Evolutionary conservation across 2,888 invertebrate genomes (phyloP), one percentile per base, ranked within the genome.

Genomic region (Melolontha melolontha): DNA sequence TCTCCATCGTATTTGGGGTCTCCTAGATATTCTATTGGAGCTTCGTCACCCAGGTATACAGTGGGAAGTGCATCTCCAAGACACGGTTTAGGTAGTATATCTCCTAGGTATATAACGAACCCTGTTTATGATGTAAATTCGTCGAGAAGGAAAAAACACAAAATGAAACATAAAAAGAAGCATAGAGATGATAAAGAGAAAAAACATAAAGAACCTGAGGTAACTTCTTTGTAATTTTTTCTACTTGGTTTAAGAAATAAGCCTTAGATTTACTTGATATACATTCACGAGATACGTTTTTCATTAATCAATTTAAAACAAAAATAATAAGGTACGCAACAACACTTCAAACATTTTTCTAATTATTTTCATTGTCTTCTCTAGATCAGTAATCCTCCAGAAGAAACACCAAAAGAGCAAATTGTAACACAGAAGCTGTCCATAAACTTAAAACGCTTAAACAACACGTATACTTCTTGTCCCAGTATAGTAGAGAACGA

Each of bases 111-210:
- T 71, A 82, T 84, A 49, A 75, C 72, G 70, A 77, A 77, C 47
- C 72, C 80, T 7, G 74, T 81, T 16, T 78, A 78, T 66, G 82
- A 82, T 57, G 66, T 80, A 42, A 78, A 79, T 73, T 67, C 83
- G 70, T 79, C 85, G 42, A 78, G 83, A 66, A 79, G 83, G 68
- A 82, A 84, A 69, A 85, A 85, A 67, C 85, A 85, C 72, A 87
- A 87, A 77, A 87, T 91, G 55, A 94, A 94, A 81, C 92, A 92
- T 81, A 93, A 93, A 87, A 92, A 92, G 80, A 91, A 90, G 79
- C 89, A 90, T 77, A 90, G 89, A 77, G 86, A 88, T 69, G 89
- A 88, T 70, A 89, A 79, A 66, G 82, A 82, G 69, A 73, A 79
- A 57, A 82, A 81, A 69, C 80, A 82, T 67, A 82, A 80, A 70